Conservation (phyloP, 2,113 vertebrate genomes). For the Aramus guarauna region DNA sequence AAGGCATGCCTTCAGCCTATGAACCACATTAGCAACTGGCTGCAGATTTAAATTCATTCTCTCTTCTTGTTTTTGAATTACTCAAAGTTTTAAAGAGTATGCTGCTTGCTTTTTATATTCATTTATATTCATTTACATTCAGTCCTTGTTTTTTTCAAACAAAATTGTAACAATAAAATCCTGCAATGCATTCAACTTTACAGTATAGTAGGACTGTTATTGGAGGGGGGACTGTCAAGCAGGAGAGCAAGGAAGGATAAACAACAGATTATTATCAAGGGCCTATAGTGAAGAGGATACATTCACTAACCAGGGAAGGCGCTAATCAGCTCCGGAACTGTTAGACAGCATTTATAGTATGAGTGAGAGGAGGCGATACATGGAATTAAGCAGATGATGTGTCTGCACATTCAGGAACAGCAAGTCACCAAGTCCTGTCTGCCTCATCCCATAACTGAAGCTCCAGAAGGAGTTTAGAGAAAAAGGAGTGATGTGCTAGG, state of each 20-base stretch:
- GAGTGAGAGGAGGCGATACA: neutral
- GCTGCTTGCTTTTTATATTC: neutral
- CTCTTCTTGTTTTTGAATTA: neutral
- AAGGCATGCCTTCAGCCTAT: neutral
- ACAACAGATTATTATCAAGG: neutral
- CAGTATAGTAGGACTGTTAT: neutral
- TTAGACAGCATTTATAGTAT: neutral
- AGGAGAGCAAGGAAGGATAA: neutral
- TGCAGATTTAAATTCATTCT: neutral
- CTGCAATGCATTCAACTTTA: neutral
- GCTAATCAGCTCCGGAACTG: neutral
- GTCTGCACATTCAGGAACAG: neutral
- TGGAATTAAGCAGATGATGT: neutral
- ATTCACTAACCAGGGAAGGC: neutral
- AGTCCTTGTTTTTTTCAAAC: neutral
- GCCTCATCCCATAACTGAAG: neutral
- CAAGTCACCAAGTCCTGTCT: neutral
- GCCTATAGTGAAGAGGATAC: neutral
- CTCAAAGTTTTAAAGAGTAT: neutral
- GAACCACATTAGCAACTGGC: neutral
- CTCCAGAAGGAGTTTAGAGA: neutral
- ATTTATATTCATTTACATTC: neutral
- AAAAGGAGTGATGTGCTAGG: neutral
- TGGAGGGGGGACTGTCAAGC: neutral
- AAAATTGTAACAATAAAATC: neutral